phyloP scores from a whole-genome alignment of 92 coral and sea anemone species.

The Virgularia gustaviana region DNA sequence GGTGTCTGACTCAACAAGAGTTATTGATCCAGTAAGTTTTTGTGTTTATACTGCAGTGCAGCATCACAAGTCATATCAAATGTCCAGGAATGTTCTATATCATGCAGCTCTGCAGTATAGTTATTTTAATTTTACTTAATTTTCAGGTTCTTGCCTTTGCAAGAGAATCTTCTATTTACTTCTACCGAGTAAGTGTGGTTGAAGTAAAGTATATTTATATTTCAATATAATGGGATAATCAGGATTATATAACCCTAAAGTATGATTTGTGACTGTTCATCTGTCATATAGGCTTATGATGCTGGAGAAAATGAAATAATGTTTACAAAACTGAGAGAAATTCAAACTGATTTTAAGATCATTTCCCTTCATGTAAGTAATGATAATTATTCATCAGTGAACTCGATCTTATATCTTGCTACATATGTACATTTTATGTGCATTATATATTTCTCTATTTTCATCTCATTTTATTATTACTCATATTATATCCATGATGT shows the following conservation, averaged over 20 bases:
- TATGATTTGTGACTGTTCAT: background rate
- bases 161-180: slow-evolving; percentile 75
- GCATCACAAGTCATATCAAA: background rate
- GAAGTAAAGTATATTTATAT: too few relatives aligned
- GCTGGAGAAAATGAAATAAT: slow-evolving; percentile 57
- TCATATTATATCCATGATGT: background rate
- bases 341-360: slow-evolving; percentile 76
- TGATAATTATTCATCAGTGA: too few relatives aligned
- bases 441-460: background rate
- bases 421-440: background rate
- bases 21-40: slow-evolving; percentile 78
- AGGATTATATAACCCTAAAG: too few relatives aligned
- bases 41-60: background rate
- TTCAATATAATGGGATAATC: too few relatives aligned
- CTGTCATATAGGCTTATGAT: slow-evolving; percentile 58
- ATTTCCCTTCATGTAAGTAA: slow-evolving; percentile 81
- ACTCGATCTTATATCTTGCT: too few relatives aligned
- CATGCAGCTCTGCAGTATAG: background rate
- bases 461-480: background rate
- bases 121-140: background rate
- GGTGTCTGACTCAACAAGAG: slow-evolving; percentile 61
- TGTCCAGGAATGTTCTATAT: background rate
- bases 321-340: slow-evolving; percentile 71
- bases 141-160: slow-evolving; percentile 88
- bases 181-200: slow-evolving; percentile 84